Evolutionary conservation across 2,888 invertebrate genomes (phyloP), one percentile per base, ranked within the genome.

Genomic region (Agrochola lychnidis): DNA sequence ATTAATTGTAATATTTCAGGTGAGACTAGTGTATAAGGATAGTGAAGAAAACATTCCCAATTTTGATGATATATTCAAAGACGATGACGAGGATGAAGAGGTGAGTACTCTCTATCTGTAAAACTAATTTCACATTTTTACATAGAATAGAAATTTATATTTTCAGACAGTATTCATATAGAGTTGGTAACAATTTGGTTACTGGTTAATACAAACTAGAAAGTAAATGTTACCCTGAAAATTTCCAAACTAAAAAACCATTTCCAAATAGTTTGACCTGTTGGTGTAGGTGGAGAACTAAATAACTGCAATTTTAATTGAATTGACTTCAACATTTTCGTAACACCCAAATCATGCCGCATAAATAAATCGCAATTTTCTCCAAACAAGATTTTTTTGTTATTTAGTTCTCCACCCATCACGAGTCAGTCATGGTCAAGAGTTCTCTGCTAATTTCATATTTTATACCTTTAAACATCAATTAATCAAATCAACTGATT

Each of bases 11-110:
- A 76, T 45, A 16, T 62, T 85, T 51, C 88, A 97, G 97, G 96
- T 97, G 88, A 92, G 95, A 77, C 89, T 98, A 82, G 97, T 97
- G 57, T 97, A 97, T 88, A 96, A 97, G 69, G 97, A 97, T 74
- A 97, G 97, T 70, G 98, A 98, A 89, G 98, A 98, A 84, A 97
- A 97, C 85, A 98, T 99, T 91, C 99, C 99, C 2, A 97, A 98
- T 64, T 99, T 99, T 95, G 98, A 99, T 91, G 98, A 98, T 81
- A 97, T 99, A 78, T 99, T 99, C 93, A 97, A 98, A 90, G 98
- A 99, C 90, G 98, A 97, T 75, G 97, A 97, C 6, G 95, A 96
- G 4, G 94, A 95, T 71, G 94, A 91, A 62, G 90, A 89, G 93
- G 89, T 90, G 66, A 78, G 78, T 56, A 48, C 61, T 10, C 30